phyloP scores from a whole-genome alignment of 1,140 invertebrate species.

The Drosophila subpulchrella region DNA sequence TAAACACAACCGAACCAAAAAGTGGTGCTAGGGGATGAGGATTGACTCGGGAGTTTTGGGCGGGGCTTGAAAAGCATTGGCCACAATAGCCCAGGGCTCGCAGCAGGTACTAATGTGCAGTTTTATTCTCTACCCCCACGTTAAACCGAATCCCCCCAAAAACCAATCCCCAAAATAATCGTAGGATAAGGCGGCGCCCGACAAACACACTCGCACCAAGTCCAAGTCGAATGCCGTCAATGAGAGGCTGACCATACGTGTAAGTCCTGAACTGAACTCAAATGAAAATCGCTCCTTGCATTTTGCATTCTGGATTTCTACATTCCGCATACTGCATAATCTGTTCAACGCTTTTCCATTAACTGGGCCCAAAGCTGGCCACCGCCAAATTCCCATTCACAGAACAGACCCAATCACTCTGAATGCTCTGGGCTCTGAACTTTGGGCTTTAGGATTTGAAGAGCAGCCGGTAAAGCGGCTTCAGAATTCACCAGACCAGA shows the following conservation, averaged over 20 bases:
- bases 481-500: slow-evolving; percentile 50
- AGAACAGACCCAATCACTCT: slow-evolving; percentile 36
- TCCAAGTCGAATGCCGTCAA: slow-evolving; percentile 60
- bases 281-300: slow-evolving; percentile 18
- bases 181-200: slow-evolving; percentile 54
- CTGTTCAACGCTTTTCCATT: slow-evolving; percentile 53
- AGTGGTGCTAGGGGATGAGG: neutral
- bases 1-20: slow-evolving; percentile 18
- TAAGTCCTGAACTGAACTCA: slow-evolving; percentile 43
- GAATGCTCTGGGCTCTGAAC: slow-evolving; percentile 5
- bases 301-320: slow-evolving; percentile 18
- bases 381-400: slow-evolving; percentile 8
- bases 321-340: slow-evolving; percentile 46
- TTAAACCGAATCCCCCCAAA: neutral
- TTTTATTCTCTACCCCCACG: slow-evolving; percentile 35
- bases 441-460: slow-evolving; percentile 6
- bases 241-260: slow-evolving; percentile 66
- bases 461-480: slow-evolving; percentile 19
- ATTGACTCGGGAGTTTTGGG: neutral
- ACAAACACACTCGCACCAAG: slow-evolving; percentile 46
- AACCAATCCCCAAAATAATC: neutral
- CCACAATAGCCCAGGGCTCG: neutral
- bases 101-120: slow-evolving; percentile 26
- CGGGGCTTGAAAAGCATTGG: neutral
- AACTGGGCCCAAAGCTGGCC: slow-evolving; percentile 12